Base-by-base conservation (phyloP, 1,140 invertebrate species). In the Helicoverpa armigera region DNA sequence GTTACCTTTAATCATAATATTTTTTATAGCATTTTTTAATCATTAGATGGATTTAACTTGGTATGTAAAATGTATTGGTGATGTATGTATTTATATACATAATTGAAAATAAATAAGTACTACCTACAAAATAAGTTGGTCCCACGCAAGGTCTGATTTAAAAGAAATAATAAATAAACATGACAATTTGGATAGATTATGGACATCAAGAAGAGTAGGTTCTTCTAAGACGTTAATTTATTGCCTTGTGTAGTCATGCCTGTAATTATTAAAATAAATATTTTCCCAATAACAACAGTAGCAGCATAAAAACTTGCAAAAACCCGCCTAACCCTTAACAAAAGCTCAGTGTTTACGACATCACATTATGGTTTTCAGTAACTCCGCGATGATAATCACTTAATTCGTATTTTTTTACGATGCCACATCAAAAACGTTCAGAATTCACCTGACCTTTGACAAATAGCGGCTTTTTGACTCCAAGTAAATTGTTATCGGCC, bases 351-450 rank as follows among this genome's bases (percentile, higher is more conserved):
- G 72, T 81, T 81, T 81, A 81, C 80, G 80, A 81, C 69, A 51
- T 14, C 51, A 29, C 54, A 60, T 53, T 56, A 81, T 67, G 73
- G 63, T 69, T 69, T 60, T 67, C 73, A 72, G 77, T 72, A 79
- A 79, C 5, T 72, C 67, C 48, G 67, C 53, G 77, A 79, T 79
- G 18, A 35, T 79, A 79, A 79, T 79, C 77, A 72, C 77, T 79
- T 79, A 72, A 79, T 79, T 79, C 67, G 67, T 18, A 16, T 69
- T 72, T 72, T 70, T 79, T 79, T 79, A 79, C 67, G 77, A 79
- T 35, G 48, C 60, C 75, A 53, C 61, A 77, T 77, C 75, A 77
- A 77, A 63, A 54, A 61, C 43, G 43, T 76, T 61, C 43, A 51
- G 58, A 12, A 14, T 53, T 31, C 67, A 23, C n/a, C 0, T 77